Percentiles rank a stretch among this genome's conserved stretches.
Evolutionary conservation across 2,888 invertebrate genomes (phyloP).

Genomic region (Ethmia dodecea): DNA sequence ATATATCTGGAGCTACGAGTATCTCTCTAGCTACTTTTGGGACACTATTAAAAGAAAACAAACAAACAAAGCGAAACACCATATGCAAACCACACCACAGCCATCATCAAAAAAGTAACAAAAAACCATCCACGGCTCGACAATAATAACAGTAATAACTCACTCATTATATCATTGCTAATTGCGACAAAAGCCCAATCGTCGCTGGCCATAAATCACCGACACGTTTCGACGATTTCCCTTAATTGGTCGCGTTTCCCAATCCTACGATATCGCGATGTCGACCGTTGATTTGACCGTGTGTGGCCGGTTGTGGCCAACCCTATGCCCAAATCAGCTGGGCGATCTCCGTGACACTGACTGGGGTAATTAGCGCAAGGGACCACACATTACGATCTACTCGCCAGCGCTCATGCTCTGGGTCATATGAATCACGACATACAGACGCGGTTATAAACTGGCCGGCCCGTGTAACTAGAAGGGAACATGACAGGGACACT

Average conservation of each 20-base stretch:
- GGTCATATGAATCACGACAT: conserved; percentile 49
- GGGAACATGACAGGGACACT: conserved; percentile 56
- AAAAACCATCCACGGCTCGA: conserved; percentile 3
- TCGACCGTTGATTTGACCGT: conserved; percentile 21
- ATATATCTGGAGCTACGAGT: too few species aligned
- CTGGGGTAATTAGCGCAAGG: conserved; percentile 43
- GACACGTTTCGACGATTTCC: conserved; percentile 52
- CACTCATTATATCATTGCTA: conserved; percentile 29
- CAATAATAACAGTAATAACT: conserved; percentile 9
- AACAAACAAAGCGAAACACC: too few species aligned
- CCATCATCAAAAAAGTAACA: too few species aligned
- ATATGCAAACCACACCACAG: too few species aligned
- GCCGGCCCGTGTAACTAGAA: conserved; percentile 39
- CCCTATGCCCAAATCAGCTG: conserved; percentile 48
- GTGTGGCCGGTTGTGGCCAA: conserved; percentile 31
- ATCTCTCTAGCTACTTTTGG: too few species aligned
- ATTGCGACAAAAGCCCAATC: conserved; percentile 44
- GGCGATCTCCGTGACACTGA: conserved; percentile 53
- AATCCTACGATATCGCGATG: conserved; percentile 39
- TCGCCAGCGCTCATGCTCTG: conserved; percentile 48
- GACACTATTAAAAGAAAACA: too few species aligned
- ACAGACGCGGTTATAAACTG: conserved; percentile 3
- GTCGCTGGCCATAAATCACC: conserved; percentile 49
- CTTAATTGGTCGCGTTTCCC: conserved; percentile 60
- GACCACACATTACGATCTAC: conserved; percentile 51